Evolutionary conservation across 2,797 vertebrate genomes (phyloP), one percentile per base, ranked within the genome.

Genomic region (Agapornis canus): DNA sequence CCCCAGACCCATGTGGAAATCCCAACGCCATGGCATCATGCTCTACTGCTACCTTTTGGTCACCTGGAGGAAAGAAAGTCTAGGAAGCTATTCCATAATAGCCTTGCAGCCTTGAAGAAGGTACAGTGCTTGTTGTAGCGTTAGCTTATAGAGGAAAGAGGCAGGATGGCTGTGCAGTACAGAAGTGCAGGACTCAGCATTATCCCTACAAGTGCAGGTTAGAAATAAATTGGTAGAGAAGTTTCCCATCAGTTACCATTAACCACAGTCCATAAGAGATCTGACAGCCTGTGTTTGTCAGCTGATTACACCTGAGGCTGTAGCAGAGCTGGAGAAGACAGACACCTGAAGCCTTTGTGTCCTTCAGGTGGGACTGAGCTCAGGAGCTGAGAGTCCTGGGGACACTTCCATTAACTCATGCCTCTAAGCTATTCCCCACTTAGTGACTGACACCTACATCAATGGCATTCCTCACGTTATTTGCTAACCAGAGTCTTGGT

Each of bases 171-270:
- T 56, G 54, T 5, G 39, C 0, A 82, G 89, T 75, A 42, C 63
- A 89, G 77, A 82, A 80, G 43, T 3, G 51, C 31, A 54, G 77
- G 54, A 72, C 73, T 54, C 31, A 42, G 82, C 69, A 61, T 47
- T 14, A 52, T 10, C 29, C 73, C 49, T 82, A 43, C 47, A 66
- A 45, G 13, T 48, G 72, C 63, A 61, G 52, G 11, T 76, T 20
- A 71, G 89, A 75, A 90, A 72, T 48, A 43, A 82, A 88, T 59
- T 27, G 52, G 45, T 51, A 88, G 77, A 73, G 85, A 89, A 94
- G 52, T 32, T 97, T 96, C 96, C 95, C 17, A 94, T 94, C 90
- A 96, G 96, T 96, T 95, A 95, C 97, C 96, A 88, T 95, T 37
- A 83, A 93, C 95, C 94, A 95, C 93, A 89, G 15, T 3, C 43